A percentile compares a stretch with the other conserved stretches of the same genome.
Evolutionary conservation across 53 echinoderm and acorn worm genomes (phyloP).

Genomic region (Mesocentrotus franciscanus): DNA sequence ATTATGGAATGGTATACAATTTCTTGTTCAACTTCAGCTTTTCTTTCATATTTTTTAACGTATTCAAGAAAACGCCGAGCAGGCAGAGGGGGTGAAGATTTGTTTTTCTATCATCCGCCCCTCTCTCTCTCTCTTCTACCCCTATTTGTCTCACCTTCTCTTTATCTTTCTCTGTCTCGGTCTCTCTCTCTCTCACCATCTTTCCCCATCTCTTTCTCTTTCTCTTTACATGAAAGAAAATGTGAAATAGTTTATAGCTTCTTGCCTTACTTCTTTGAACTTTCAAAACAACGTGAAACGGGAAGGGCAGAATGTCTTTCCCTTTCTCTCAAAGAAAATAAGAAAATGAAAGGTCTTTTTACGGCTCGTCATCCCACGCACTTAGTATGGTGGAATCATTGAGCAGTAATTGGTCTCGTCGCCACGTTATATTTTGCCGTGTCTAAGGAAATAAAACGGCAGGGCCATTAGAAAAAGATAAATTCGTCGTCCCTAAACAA

Average conservation of each 20-base stretch:
- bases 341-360: background rate
- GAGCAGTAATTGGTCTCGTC: conserved; percentile 41
- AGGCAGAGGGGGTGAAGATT: no score
- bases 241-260: no score
- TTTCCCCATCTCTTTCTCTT: background rate
- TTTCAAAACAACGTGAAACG: no score
- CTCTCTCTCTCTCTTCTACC: background rate
- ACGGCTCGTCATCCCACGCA: background rate
- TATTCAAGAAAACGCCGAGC: no score
- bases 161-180: background rate
- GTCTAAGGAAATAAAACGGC: conserved; percentile 1
- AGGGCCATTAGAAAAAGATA: conserved; percentile 34
- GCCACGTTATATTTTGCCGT: conserved; percentile 29
- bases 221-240: background rate
- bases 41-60: no score
- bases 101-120: no score
- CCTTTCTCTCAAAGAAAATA: background rate
- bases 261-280: background rate
- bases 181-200: no score
- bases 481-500: conserved; percentile 58
- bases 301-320: background rate
- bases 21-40: no score
- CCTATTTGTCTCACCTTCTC: background rate
- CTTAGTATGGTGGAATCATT: conserved; percentile 26
- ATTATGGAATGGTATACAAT: no score